A percentile compares a stretch with the other conserved stretches of the same genome.
phyloP scores from a whole-genome alignment of 2,888 invertebrate genomes.

The Polymixis lichenea region DNA sequence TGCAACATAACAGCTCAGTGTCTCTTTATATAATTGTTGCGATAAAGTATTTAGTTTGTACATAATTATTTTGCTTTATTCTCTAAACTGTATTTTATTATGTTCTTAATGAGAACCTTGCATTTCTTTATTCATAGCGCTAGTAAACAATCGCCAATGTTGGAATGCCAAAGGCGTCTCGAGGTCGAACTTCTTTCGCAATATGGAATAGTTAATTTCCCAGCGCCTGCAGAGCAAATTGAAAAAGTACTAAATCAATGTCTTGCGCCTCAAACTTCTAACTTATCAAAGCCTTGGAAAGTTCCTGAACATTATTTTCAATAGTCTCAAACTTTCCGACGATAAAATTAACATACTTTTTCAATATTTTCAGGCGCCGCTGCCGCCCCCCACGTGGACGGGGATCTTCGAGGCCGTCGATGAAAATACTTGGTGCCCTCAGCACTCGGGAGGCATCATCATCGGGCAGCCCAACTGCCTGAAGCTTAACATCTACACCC shows the following conservation, averaged over 20 bases:
- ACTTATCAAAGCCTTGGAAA: conserved; percentile 57
- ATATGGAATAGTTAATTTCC: conserved; percentile 36
- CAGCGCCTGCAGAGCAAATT: conserved; percentile 46
- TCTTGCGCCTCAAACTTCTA: conserved; percentile 46
- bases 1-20: background rate
- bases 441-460: conserved; percentile 75
- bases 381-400: conserved; percentile 83
- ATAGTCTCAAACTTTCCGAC: conserved; percentile 50
- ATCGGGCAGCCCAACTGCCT: conserved; percentile 83
- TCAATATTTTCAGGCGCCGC: conserved; percentile 81
- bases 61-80: background rate
- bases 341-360: conserved; percentile 47
- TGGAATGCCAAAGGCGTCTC: conserved; percentile 24
- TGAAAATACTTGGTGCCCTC: conserved; percentile 85
- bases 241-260: conserved; percentile 57
- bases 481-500: conserved; percentile 83
- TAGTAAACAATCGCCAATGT: conserved; percentile 11
- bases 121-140: background rate
- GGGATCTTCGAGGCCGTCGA: conserved; percentile 83
- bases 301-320: conserved; percentile 52
- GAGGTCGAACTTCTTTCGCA: conserved; percentile 31
- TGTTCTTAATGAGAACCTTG: background rate
- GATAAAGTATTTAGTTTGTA: background rate
- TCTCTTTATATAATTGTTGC: background rate
- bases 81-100: too few species aligned